Base-by-base conservation (phyloP, 2,113 vertebrate species). In the Daboia siamensis region DNA sequence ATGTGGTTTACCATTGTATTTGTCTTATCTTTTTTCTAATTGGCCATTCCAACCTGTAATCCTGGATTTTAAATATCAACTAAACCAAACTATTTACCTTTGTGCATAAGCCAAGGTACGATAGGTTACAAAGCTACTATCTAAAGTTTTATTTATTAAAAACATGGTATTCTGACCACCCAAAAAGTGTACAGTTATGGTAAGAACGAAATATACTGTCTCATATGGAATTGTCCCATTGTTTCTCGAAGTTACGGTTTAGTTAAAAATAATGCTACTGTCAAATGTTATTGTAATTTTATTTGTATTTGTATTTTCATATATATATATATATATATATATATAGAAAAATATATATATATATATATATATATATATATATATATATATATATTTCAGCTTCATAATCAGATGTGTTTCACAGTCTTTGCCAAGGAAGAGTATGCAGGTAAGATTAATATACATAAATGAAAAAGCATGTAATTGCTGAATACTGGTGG, bases 391-490 rank as follows among this genome's bases (percentile, higher is more conserved):
- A 39, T 39, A 39, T 88, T 12, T 86, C 0, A 0, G 4, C 91
- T 6, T 93, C 51, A 55, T 86, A 91, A 56, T 89, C 61, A 91
- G 74, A 91, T 51, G 5, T 86, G 80, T 90, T 91, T 61, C 8
- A 21, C 33, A 55, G 15, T 33, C 26, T 0, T 1, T 93, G 48
- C 3, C 33, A 0, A 51, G 56, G 87, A 55, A 93, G 86, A 1
- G 0, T 0, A 0, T 69, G 80, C 0, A 21, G 91, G 64, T 0
- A 2, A 93, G 93, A 95, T 92, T 51, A 94, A 93, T 64, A 90
- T 51, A 44, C 1, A 64, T 4, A 92, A 91, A 93, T 91, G 87
- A 85, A 91, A 91, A 52, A 55, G 90, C 57, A 92, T 94, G 89
- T 90, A 88, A 92, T 87, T 29, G 39, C 15, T n/a, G 85, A n/a